phyloP scores from a whole-genome alignment of 92 coral and sea anemone species.

The Parazoanthus darwini region DNA sequence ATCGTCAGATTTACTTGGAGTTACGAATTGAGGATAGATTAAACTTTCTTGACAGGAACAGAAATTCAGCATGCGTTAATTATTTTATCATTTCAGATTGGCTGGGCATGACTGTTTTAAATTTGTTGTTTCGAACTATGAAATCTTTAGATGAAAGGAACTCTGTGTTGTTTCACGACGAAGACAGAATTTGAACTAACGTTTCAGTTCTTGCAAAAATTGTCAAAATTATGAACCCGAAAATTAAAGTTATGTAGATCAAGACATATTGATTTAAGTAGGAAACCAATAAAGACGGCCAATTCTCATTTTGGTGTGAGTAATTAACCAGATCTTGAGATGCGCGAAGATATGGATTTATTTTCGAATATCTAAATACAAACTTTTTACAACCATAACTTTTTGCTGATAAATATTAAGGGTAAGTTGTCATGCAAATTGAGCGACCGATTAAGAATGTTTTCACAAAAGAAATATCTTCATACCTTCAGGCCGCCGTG shows the following conservation, averaged over 20 bases:
- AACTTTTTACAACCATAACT: too few species aligned
- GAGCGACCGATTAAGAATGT: too few species aligned
- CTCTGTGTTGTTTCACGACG: not conserved
- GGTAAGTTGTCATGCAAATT: too few species aligned
- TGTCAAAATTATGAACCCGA: not conserved
- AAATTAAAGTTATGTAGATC: not conserved
- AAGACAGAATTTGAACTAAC: too few species aligned
- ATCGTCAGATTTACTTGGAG: not conserved
- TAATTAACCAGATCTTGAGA: not conserved
- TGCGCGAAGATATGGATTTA: too few species aligned
- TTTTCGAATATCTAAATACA: too few species aligned
- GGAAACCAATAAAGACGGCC: not conserved
- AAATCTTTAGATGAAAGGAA: not conserved
- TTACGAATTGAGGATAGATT: not conserved
- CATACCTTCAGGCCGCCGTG: too few species aligned
- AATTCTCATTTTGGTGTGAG: not conserved
- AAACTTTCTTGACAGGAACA: conserved; percentile 28
- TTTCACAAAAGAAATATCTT: too few species aligned
- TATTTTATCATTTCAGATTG: not conserved
- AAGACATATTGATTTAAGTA: not conserved
- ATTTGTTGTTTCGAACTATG: not conserved
- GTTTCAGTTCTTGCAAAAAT: not conserved
- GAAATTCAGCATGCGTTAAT: conserved; percentile 15
- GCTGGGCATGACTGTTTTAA: not conserved
- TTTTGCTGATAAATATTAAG: too few species aligned